Percentiles rank a stretch among this genome's conserved stretches.
Evolutionary conservation across 2,888 invertebrate genomes (phyloP).

Genomic region (Tubiluchus corallicola): DNA sequence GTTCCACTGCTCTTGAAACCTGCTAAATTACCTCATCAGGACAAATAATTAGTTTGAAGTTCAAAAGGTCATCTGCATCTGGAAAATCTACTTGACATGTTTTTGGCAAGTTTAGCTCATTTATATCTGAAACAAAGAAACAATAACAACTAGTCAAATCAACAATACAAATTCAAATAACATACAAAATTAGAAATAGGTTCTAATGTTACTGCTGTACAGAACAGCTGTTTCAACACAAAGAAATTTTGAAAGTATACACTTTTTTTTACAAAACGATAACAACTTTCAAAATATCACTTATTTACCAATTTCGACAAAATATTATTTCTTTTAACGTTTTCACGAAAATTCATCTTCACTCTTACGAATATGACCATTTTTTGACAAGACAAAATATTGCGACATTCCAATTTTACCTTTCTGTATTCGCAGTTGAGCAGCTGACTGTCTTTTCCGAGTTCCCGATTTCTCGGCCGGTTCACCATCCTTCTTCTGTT

Average conservation of each 20-base stretch:
- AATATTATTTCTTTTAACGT: too few species aligned
- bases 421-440: constrained; percentile 91
- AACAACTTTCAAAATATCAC: background rate
- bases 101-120: constrained; percentile 88
- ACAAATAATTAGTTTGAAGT: constrained; percentile 83
- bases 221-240: background rate
- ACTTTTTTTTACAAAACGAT: background rate
- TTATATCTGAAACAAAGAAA: constrained; percentile 70
- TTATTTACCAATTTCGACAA: too few species aligned
- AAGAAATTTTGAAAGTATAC: background rate
- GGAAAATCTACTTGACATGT: constrained; percentile 90
- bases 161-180: too few species aligned
- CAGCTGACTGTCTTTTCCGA: constrained; percentile 85
- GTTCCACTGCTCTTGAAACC: constrained; percentile 5
- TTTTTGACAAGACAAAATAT: background rate
- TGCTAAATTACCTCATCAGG: constrained; percentile 59
- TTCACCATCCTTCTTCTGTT: constrained; percentile 80
- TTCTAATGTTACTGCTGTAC: too few species aligned
- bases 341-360: too few species aligned
- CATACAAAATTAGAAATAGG: too few species aligned
- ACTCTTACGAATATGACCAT: too few species aligned
- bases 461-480: constrained; percentile 44
- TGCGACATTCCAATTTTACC: constrained; percentile 36
- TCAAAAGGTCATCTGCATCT: constrained; percentile 84
- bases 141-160: too few species aligned